Evolutionary conservation across 2,888 invertebrate species (phyloP), one percentile per base, ranked within the genome.

Genomic region (Cryptophagus acutangulus): DNA sequence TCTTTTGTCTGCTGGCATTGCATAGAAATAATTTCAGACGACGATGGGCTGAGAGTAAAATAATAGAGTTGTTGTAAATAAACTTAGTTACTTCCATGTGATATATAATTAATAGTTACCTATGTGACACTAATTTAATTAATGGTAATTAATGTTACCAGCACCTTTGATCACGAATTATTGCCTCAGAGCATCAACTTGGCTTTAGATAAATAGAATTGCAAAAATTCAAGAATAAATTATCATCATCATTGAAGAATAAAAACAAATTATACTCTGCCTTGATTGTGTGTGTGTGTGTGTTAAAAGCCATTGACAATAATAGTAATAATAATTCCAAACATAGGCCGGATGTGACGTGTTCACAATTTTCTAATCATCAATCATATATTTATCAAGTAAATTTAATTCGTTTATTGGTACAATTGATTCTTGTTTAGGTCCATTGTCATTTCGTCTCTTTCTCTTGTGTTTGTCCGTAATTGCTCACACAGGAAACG

Each of bases 381-480:
- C 67, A 69, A 69, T 68, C 69, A 68, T 67, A 65, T 67, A 67
- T 68, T 67, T 67, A 68, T 65, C 62, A 63, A 65, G 67, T 64
- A 66, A 67, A 63, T 63, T 46, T 51, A 54, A 54, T 54, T 57
- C 61, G 60, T 60, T 61, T 61, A 61, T 62, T 61, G 60, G 60
- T 51, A 61, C 60, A 62, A 62, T 62, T 62, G 63, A 63, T 63
- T 61, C 59, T 61, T 58, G 61, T 59, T 58, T 52, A 54, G 58
- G 55, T 49, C 52, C 46, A 54, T 57, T 57, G 57, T 57, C 14
- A 12, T 40, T 41, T 40, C 41, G 38, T 50, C 25, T 52, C 49
- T 49, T 41, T 49, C 46, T 10, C 33, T 17, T 31, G n/a, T 31
- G 31, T 13, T 31, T 16, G 31, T 16, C 16, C 16, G 12, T 13